Evolutionary conservation across 2,797 vertebrate genomes (phyloP), one percentile per base, ranked within the genome.

Genomic region (Adrianichthys oophorus): DNA sequence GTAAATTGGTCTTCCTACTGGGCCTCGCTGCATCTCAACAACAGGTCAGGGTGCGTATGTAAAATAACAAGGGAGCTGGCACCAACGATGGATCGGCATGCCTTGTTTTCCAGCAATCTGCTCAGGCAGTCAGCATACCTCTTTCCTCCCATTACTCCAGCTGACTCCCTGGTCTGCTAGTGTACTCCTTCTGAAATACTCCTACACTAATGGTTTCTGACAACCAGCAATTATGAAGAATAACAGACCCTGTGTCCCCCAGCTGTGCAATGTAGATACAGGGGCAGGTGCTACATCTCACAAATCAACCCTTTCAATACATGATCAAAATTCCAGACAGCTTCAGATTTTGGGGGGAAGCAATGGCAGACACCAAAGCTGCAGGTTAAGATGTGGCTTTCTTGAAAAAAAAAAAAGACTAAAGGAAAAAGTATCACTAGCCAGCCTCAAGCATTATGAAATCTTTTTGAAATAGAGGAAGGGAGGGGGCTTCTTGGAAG

Each of bases 161-260:
- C 84, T 80, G 78, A 81, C 83, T 80, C 74, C 65, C 63, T 54
- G 67, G 74, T 65, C 76, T 21, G 84, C 60, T 48, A 59, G 70
- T 55, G 52, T 19, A 15, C 42, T 17, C 13, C 60, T 51, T 52
- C 74, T 87, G 79, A 88, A 85, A 79, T 64, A 78, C 68, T 78
- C 67, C 56, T 41, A 70, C 74, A 55, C 85, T 89, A 91, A 90
- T 83, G 76, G 78, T 79, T 90, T 87, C 78, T 87, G 85, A 92
- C 90, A 92, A 74, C 75, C 71, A 65, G 72, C 84, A 87, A 90
- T 92, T 90, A 90, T 82, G 76, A 85, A 73, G 68, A 85, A 87
- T 83, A 89, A 86, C 83, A 81, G 80, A 74, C 81, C 59, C 56
- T 4, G 23, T 77, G 67, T 68, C 62, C 74, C 65, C 67, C 52